Percentiles rank a stretch among this genome's conserved stretches.
These are phyloP conservation scores for Yponomeuta cagnagella DNA, from an alignment of 2,888 invertebrate species.

Conservation along the genomic window DNA sequence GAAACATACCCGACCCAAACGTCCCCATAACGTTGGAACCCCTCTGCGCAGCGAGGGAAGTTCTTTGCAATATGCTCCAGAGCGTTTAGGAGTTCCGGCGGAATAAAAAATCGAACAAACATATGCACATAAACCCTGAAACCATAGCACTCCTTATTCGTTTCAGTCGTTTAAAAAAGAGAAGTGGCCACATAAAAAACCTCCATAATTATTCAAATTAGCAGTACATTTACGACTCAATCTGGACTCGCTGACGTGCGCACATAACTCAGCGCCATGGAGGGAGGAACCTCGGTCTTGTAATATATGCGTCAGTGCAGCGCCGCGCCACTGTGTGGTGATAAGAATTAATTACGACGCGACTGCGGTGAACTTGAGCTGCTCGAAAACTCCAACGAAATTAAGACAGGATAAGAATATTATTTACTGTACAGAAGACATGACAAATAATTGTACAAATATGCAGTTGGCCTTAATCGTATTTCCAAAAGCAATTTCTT, in stretches of 20 bases:
- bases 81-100: no score
- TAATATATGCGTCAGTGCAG: not conserved
- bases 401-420: not conserved
- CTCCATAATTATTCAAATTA: not conserved
- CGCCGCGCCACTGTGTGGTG: not conserved
- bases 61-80: no score
- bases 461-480: no score
- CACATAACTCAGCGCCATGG: slow-evolving; percentile 1
- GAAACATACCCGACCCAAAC: no score
- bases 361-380: not conserved
- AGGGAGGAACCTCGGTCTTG: not conserved
- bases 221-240: not conserved
- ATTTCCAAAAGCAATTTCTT: no score
- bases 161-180: no score
- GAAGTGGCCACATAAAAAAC: not conserved
- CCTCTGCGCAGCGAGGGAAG: no score
- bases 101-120: no score
- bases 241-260: not conserved
- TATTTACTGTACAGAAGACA: not conserved
- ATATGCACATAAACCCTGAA: no score
- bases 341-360: not conserved
- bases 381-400: not conserved
- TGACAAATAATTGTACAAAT: no score
- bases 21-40: no score
- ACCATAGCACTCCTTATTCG: no score